phyloP scores from a whole-genome alignment of 2,888 invertebrate species.

The Drosophila hamatofila region DNA sequence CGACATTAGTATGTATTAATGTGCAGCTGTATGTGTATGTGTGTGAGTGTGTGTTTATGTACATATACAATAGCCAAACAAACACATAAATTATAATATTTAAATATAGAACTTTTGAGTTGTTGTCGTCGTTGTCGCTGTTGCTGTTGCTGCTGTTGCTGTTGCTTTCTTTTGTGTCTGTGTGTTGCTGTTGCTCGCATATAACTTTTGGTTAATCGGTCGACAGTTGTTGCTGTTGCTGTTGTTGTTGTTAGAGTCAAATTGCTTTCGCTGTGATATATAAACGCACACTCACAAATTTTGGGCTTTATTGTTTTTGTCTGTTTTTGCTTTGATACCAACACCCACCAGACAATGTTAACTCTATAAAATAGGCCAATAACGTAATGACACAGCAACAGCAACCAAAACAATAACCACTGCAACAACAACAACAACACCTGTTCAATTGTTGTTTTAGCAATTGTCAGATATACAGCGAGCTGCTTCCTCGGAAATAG shows the following conservation, averaged over 20 bases:
- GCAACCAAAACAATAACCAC: not conserved
- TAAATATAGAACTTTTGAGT: slow-evolving; percentile 81
- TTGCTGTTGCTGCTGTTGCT: slow-evolving; percentile 61
- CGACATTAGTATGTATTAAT: slow-evolving; percentile 25
- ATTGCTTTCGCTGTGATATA: slow-evolving; percentile 51
- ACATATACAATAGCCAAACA: slow-evolving; percentile 71
- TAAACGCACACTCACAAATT: slow-evolving; percentile 15
- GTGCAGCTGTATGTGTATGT: slow-evolving; percentile 2
- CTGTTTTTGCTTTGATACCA: slow-evolving; percentile 16
- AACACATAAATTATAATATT: slow-evolving; percentile 81
- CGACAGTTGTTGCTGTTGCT: slow-evolving; percentile 40
- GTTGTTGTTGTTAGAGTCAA: slow-evolving; percentile 47
- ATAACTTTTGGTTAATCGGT: slow-evolving; percentile 69
- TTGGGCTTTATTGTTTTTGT: slow-evolving; percentile 12
- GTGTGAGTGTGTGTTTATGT: slow-evolving; percentile 3
- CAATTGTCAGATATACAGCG: slow-evolving; percentile 21
- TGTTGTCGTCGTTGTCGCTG: slow-evolving; percentile 62
- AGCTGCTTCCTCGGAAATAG: slow-evolving; percentile 34
- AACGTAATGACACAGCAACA: slow-evolving; percentile 47
- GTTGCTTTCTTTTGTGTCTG: slow-evolving; percentile 27
- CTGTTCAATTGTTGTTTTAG: slow-evolving; percentile 38
- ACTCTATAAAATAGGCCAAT: slow-evolving; percentile 57
- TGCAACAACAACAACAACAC: slow-evolving; percentile 22
- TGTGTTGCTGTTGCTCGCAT: slow-evolving; percentile 47
- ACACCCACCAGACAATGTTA: slow-evolving; percentile 34